Base-by-base conservation (phyloP, 1,140 invertebrate genomes). In the Lithobius niger region DNA sequence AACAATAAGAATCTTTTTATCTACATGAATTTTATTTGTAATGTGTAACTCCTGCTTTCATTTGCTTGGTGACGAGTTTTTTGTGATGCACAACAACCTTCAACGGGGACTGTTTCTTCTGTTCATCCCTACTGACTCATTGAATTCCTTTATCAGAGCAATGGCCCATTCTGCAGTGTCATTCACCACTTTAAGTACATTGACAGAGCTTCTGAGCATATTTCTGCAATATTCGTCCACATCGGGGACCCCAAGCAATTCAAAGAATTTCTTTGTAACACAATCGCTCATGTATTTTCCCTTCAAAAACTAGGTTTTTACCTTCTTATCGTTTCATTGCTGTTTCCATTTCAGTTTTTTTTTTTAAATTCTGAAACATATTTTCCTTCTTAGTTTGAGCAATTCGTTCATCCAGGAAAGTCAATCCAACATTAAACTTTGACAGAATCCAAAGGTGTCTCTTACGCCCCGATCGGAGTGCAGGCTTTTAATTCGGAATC, bases 391-490 rank as follows among this genome's bases (percentile, higher is more conserved):
- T n/a, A 36, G 31, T 36, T n/a, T n/a, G 31, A 36, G 31, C n/a
- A 36, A 6, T 36, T 6, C n/a, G 31, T 36, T 36, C 31, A n/a
- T 36, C 31, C 31, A 36, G n/a, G n/a, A 36, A 36, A 36, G 31
- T n/a, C 31, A 36, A 36, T 36, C 31, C 31, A 10, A 36, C 31
- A n/a, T 36, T 36, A 10, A n/a, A 10, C n/a, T 36, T 27, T 51
- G 42, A 49, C 44, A 52, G 13, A 55, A 50, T 1, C 18, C 53
- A 2, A 50, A 50, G 53, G n/a, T 52, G 53, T 55, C 40, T 52
- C 53, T 55, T 55, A n/a, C n/a, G n/a, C n/a, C n/a, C n/a, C n/a
- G n/a, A n/a, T n/a, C n/a, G n/a, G n/a, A n/a, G n/a, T n/a, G n/a
- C n/a, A n/a, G n/a, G n/a, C n/a, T n/a, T n/a, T n/a, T n/a, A n/a